These are phyloP conservation scores for Ophonus ardosiacus DNA, from an alignment of 2,888 invertebrate genomes.

Conservation along the genomic window DNA sequence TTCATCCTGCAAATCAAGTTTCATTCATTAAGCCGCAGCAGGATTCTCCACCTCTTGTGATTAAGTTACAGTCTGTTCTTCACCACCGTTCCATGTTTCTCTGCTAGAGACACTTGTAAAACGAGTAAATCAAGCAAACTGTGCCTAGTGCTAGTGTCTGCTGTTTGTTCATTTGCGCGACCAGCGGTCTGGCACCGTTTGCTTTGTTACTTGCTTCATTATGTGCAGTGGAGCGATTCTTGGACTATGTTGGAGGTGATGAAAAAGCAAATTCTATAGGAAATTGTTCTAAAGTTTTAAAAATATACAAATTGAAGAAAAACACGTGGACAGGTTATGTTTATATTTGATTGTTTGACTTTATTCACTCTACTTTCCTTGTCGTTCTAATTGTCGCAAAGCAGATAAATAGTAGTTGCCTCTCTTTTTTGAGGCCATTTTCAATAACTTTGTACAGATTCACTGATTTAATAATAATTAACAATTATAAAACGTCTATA, in stretches of 20 bases:
- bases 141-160: conserved; percentile 1
- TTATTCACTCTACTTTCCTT: too few species aligned
- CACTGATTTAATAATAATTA: too few species aligned
- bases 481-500: too few species aligned
- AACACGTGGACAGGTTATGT: too few species aligned
- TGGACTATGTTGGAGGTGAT: not conserved
- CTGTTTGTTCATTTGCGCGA: conserved; percentile 30
- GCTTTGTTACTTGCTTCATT: conserved; percentile 40
- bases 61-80: conserved; percentile 34
- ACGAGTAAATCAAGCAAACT: conserved; percentile 36
- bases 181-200: conserved; percentile 6
- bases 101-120: conserved; percentile 23
- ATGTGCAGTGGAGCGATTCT: conserved; percentile 31
- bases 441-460: too few species aligned
- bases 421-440: too few species aligned
- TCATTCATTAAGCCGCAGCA: conserved; percentile 13
- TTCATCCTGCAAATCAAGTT: conserved; percentile 6
- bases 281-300: too few species aligned
- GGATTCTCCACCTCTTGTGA: not conserved
- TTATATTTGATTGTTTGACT: too few species aligned
- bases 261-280: not conserved
- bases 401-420: too few species aligned
- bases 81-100: conserved; percentile 10
- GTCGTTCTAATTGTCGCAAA: too few species aligned
- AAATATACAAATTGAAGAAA: too few species aligned